Evolutionary conservation across 2,888 invertebrate species (phyloP), one percentile per base, ranked within the genome.

Genomic region (Hylaea fasciaria): DNA sequence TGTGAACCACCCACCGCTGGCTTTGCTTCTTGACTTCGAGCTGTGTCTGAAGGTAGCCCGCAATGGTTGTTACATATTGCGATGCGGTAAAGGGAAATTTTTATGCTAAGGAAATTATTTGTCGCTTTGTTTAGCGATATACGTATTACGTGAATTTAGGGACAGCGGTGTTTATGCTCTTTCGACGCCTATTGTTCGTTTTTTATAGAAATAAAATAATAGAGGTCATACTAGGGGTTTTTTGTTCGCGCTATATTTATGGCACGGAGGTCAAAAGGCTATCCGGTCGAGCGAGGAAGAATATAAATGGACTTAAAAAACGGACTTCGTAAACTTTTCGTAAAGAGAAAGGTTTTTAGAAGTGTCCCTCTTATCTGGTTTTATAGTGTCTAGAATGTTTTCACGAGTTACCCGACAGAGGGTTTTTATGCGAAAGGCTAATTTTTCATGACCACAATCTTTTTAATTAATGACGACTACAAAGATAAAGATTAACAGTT

Each of bases 61-160:
- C 70, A 70, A 69, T 79, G 77, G 64, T 73, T 55, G 45, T 28
- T 41, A 2, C 40, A 13, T 9, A 14, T 37, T 13, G 47, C 54
- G 57, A 56, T 65, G 28, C 43, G 11, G 35, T 14, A 39, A 11
- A 40, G 43, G 56, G 49, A 40, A 61, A 63, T 68, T 70, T 65
- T 70, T 67, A 65, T 64, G 69, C 70, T 65, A 65, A 65, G 67
- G 71, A 76, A 75, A 78, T 80, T 74, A 78, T 78, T 80, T 80
- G 70, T 78, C 74, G 77, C 78, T 73, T 78, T 81, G 77, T 76
- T 78, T 73, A 75, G 75, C 73, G 72, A 76, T 78, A 76, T 74
- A 72, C 71, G 60, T 76, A 75, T 66, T 69, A 69, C 64, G 68
- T 75, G 69, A 74, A 73, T 78, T 79, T 74, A 70, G 70, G 75